A percentile compares a stretch with the other conserved stretches of the same genome.
These are phyloP conservation scores for Stenoptilia bipunctidactyla DNA, from an alignment of 2,888 invertebrate genomes.

Conservation along the genomic window DNA sequence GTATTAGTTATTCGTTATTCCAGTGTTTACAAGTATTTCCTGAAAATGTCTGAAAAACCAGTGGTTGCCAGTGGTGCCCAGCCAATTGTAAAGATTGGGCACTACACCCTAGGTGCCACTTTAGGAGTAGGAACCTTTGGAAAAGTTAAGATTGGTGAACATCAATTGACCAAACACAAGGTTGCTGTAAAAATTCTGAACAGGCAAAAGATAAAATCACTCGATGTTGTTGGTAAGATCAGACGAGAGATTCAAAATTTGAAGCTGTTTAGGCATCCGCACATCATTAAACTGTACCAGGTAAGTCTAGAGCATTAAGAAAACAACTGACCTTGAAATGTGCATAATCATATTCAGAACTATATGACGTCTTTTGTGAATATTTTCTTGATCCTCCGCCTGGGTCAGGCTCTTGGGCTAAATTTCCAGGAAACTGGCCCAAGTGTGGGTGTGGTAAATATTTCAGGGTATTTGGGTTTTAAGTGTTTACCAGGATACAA, in stretches of 20 bases:
- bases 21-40: too few species aligned
- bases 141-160: constrained; percentile 99
- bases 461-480: too few species aligned
- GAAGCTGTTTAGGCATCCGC: constrained; percentile 98
- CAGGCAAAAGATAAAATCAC: constrained; percentile 97
- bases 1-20: too few species aligned
- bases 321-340: constrained; percentile 19
- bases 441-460: too few species aligned
- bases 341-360: constrained; percentile 2
- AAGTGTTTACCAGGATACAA: too few species aligned
- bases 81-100: constrained; percentile 95
- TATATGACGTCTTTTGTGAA: too few species aligned
- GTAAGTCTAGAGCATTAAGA: constrained; percentile 29
- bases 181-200: constrained; percentile 99
- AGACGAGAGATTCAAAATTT: constrained; percentile 98
- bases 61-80: constrained; percentile 60
- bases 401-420: too few species aligned
- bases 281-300: constrained; percentile 97
- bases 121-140: constrained; percentile 99
- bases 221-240: constrained; percentile 99
- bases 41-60: constrained; percentile 48
- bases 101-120: constrained; percentile 90
- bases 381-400: too few species aligned
- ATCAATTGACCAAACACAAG: constrained; percentile 97
- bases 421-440: too few species aligned